Evolutionary conservation across 2,113 vertebrate genomes (phyloP), one percentile per base, ranked within the genome.

Genomic region (Globicephala melas): DNA sequence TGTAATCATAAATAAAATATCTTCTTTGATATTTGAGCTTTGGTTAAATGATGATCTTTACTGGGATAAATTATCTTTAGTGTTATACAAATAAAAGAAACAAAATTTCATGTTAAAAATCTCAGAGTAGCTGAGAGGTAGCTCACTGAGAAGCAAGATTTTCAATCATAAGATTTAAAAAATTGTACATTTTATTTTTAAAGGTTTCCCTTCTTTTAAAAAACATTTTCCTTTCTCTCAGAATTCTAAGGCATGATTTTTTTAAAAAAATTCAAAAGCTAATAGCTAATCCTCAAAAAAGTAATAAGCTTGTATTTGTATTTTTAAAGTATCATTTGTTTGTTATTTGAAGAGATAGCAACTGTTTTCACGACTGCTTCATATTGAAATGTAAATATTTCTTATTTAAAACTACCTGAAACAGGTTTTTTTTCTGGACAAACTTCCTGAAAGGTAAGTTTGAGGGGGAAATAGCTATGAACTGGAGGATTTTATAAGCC

Each of bases 61-160:
- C 89, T 95, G 55, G 68, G 58, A 92, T 82, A 91, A 83, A 94
- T 38, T 93, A 63, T 89, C 33, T 92, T 91, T 47, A 81, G 18
- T 87, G 18, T 68, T 86, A 11, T 87, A 93, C 33, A 83, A 91
- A 15, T 63, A 79, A 65, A 89, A 89, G 87, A 89, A 47, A 76
- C 20, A 91, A 93, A 83, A 93, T 95, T 94, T 96, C 31, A 91
- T 95, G 81, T 85, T 97, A 80, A 97, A 76, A 97, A 79, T 93
- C 79, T 95, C n/a, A 82, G 60, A 73, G 91, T 73, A 96, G 58
- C 50, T 89, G 13, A 95, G 31, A 79, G 63, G 31, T 47, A 97
- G 21, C 44, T 95, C 17, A 76, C 60, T 81, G n/a, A 90, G 33
- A 98, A 84, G 85, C 8, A 90, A 95, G 70, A 95, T 92, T 97